phyloP scores from a whole-genome alignment of 2,888 invertebrate species.

The Therioaphis trifolii region DNA sequence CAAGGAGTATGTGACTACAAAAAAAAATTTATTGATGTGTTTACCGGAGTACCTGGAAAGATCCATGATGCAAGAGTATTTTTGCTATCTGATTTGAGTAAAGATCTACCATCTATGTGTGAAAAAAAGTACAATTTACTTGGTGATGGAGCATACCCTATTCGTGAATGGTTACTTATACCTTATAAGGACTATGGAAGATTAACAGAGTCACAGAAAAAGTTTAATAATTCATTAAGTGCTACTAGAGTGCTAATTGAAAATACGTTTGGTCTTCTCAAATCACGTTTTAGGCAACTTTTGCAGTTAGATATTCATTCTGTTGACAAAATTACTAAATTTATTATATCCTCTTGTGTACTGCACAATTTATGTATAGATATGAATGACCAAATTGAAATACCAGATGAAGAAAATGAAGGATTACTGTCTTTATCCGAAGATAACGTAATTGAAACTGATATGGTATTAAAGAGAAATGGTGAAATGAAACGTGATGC shows the following conservation, averaged over 20 bases:
- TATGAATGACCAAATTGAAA: constrained; percentile 12
- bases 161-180: too few relatives aligned
- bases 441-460: not conserved
- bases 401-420: constrained; percentile 4
- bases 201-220: too few relatives aligned
- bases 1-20: too few relatives aligned
- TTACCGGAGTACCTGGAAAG: too few relatives aligned
- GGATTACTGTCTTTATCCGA: not conserved
- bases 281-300: not conserved
- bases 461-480: not conserved
- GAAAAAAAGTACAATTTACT: too few relatives aligned
- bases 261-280: constrained; percentile 10
- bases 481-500: not conserved
- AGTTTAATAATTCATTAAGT: too few relatives aligned
- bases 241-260: constrained; percentile 7
- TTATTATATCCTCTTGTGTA: constrained; percentile 6
- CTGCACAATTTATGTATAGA: constrained; percentile 9
- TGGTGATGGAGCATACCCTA: too few relatives aligned
- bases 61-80: too few relatives aligned
- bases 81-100: too few relatives aligned
- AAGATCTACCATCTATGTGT: too few relatives aligned
- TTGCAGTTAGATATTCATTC: not conserved
- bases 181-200: too few relatives aligned
- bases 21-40: too few relatives aligned
- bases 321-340: constrained; percentile 4